These are phyloP conservation scores for Anarhynchus alexandrinus DNA, from an alignment of 2,113 vertebrate genomes.

Conservation along the genomic window DNA sequence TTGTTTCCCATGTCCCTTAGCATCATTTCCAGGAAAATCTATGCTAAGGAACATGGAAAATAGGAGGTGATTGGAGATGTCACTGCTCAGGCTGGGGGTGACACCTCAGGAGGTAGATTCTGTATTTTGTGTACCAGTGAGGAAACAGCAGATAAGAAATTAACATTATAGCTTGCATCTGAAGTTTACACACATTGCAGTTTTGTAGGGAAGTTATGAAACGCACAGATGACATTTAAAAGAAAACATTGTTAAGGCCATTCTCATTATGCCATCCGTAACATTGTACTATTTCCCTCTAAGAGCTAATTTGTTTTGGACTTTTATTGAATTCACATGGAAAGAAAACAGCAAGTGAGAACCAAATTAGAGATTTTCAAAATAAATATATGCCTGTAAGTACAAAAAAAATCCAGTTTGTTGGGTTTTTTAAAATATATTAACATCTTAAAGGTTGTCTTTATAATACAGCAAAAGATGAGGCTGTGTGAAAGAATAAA, in stretches of 20 bases:
- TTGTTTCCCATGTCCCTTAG: neutral
- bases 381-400: neutral
- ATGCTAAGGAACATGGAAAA: neutral
- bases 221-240: neutral
- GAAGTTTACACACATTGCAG: neutral
- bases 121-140: neutral
- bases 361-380: neutral
- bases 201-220: neutral
- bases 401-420: neutral
- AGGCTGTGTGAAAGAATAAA: neutral
- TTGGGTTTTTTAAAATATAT: neutral
- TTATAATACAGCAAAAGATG: neutral
- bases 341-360: neutral
- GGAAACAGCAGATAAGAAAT: neutral
- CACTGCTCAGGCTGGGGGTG: neutral
- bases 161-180: neutral
- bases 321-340: neutral
- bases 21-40: neutral
- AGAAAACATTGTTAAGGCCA: neutral
- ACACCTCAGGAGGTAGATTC: neutral
- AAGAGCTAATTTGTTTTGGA: neutral
- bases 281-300: neutral
- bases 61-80: neutral
- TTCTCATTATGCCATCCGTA: neutral
- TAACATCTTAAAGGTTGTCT: neutral